Conservation (phyloP, 2,888 invertebrate genomes). For the Caenorhabditis afra region DNA sequence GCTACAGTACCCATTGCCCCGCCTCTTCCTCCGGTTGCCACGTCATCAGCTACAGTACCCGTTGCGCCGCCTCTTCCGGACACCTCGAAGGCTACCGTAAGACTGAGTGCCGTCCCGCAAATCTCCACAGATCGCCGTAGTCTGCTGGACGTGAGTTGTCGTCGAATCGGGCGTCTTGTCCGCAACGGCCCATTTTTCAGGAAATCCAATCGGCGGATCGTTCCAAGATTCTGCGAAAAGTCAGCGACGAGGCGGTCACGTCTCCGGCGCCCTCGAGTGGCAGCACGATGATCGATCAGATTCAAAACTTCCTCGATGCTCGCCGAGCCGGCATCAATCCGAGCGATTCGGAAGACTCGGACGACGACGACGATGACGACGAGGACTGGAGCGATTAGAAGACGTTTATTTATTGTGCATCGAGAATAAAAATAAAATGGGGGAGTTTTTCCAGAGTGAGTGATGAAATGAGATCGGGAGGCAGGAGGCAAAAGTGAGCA, state of each 20-base stretch:
- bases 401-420: not conserved
- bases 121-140: constrained; percentile 29
- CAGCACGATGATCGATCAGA: constrained; percentile 41
- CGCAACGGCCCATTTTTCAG: constrained; percentile 34
- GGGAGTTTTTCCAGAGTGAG: no score
- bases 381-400: constrained; percentile 42
- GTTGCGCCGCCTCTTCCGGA: constrained; percentile 29
- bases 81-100: not conserved
- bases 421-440: no score
- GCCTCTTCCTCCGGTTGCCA: constrained; percentile 25
- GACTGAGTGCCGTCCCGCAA: constrained; percentile 20
- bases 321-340: constrained; percentile 47
- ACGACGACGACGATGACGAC: constrained; percentile 26
- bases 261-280: not conserved
- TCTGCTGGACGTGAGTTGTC: constrained; percentile 35
- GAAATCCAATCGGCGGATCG: constrained; percentile 46
- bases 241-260: constrained; percentile 17
- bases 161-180: not conserved
- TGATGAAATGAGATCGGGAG: no score
- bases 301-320: constrained; percentile 43
- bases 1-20: constrained; percentile 42
- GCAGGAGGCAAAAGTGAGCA: no score
- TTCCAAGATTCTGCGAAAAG: constrained; percentile 41
- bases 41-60: constrained; percentile 36
- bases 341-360: constrained; percentile 43